Conservation (phyloP, 2,113 vertebrate species). For the Excalfactoria chinensis region DNA sequence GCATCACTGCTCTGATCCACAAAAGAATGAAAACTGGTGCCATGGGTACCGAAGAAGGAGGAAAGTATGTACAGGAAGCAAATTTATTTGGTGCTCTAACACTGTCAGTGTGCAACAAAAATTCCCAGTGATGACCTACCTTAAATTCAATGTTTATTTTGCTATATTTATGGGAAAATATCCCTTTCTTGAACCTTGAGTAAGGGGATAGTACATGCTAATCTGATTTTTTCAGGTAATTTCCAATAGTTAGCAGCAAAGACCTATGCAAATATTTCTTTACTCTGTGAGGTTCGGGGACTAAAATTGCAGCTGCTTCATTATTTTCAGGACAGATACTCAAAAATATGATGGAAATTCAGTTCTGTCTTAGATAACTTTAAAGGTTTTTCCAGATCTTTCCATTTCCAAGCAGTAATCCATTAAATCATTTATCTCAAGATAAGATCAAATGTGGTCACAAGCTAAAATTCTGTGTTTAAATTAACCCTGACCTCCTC, state of each 20-base stretch:
- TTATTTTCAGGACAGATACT: background rate
- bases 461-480: constrained; percentile 22
- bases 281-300: background rate
- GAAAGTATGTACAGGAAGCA: background rate
- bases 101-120: background rate
- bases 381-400: constrained; percentile 20
- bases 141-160: background rate
- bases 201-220: background rate
- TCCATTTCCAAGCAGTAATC: background rate
- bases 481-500: constrained; percentile 32
- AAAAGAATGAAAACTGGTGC: background rate
- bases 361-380: constrained; percentile 11
- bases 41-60: background rate
- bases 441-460: constrained; percentile 29
- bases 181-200: fast-evolving
- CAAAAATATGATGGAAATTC: constrained; percentile 31
- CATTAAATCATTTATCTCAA: constrained; percentile 35
- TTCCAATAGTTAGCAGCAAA: background rate
- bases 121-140: background rate
- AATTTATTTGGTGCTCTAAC: background rate
- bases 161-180: background rate
- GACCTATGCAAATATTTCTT: background rate
- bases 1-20: background rate
- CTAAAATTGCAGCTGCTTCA: background rate
- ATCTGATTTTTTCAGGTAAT: background rate